Conservation (phyloP, 2,888 invertebrate genomes). For the Eupeodes luniger region DNA sequence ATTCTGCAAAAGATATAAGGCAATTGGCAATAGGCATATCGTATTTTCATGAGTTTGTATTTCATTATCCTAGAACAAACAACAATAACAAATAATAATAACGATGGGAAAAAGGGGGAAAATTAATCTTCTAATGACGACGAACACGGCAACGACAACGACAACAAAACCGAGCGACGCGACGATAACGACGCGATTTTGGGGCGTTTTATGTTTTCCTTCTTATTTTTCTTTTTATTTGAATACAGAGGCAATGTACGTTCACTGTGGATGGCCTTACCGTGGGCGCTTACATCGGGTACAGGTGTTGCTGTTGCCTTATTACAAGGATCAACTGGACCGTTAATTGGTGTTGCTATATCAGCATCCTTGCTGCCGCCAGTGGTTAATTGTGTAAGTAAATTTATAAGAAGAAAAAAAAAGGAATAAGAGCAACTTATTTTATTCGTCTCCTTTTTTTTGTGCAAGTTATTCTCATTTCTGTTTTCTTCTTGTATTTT, state of each 20-base stretch:
- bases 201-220: background rate
- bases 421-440: background rate
- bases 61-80: background rate
- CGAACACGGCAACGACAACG: background rate
- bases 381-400: conserved; percentile 92
- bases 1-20: background rate
- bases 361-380: conserved; percentile 94
- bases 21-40: background rate
- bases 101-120: background rate
- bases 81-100: background rate
- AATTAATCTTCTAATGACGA: conserved; percentile 23
- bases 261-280: conserved; percentile 90
- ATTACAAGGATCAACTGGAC: conserved; percentile 93
- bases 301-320: conserved; percentile 94
- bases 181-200: background rate
- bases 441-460: background rate
- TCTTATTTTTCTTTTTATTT: conserved; percentile 50
- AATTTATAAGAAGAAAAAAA: background rate
- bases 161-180: background rate
- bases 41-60: conserved; percentile 20
- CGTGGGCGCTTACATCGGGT: conserved; percentile 90
- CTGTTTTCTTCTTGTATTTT: background rate
- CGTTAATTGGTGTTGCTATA: conserved; percentile 95
- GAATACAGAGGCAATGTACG: conserved; percentile 88
- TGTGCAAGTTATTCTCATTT: background rate